Conservation (phyloP, 2,113 vertebrate genomes). For the Puntigrus tetrazona region DNA sequence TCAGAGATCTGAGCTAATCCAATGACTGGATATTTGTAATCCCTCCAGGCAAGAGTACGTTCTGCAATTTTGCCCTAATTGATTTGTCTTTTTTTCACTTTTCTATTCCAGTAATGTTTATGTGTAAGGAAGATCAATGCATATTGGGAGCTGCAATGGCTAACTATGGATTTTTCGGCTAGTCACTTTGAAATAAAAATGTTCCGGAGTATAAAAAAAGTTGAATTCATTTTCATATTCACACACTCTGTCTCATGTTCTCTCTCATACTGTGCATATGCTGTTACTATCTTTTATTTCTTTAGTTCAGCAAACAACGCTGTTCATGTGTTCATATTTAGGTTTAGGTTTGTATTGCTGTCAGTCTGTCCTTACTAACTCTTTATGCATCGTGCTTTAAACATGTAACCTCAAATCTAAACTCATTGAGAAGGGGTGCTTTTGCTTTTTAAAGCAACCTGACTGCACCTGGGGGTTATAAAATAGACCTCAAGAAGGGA, state of each 20-base stretch:
- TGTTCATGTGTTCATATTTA: neutral
- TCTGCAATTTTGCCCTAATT: constrained; percentile 64
- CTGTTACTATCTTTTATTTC: neutral
- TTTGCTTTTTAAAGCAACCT: neutral
- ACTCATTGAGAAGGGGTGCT: neutral
- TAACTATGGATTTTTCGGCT: constrained; percentile 49
- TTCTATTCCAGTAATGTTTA: constrained; percentile 45
- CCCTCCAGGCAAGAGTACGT: constrained; percentile 58
- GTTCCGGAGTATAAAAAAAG: neutral
- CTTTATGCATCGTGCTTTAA: no score
- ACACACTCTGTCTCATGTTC: constrained; percentile 17
- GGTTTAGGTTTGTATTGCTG: neutral
- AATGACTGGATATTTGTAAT: constrained; percentile 53
- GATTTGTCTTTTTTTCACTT: constrained; percentile 55
- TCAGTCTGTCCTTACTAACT: neutral
- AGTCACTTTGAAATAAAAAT: constrained; percentile 14
- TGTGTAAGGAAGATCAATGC: constrained; percentile 57
- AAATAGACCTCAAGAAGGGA: neutral
- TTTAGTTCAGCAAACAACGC: neutral
- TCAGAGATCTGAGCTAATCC: constrained; percentile 62
- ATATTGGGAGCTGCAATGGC: constrained; percentile 59
- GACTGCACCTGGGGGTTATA: neutral
- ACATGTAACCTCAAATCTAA: no score
- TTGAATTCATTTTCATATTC: neutral
- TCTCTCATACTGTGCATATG: constrained; percentile 7